Base-by-base conservation (phyloP, 2,797 vertebrate genomes). In the Mormyrus proboscirostris region DNA sequence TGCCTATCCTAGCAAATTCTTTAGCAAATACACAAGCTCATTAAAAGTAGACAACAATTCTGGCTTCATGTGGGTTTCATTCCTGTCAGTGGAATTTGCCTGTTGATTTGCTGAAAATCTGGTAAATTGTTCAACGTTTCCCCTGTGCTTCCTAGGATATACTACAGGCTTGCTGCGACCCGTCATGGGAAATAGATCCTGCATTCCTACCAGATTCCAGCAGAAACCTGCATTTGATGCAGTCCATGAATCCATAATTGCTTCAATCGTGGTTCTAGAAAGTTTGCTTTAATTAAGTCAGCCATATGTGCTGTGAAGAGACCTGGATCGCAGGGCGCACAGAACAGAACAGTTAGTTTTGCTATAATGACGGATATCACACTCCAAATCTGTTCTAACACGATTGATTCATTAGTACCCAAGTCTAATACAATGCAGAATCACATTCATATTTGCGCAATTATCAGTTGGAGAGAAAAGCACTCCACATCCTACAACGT, bases 201-300 rank as follows among this genome's bases (percentile, higher is more conserved):
- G n/a, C 8, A 41, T 79, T 79, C 4, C 14, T 41, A 79, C 38
- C 73, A 41, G 14, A 79, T 44, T 44, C 38, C 73, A 79, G 38
- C 19, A 41, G 73, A 79, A 79, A 44, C 73, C 38, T 44, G 16
- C 38, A 79, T 91, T 90, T 92, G 93, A 92, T 88, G 91, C 57
- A 88, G 88, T 88, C 59, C 25, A 89, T 44, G 73, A 51, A 57
- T 14, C 88, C 84, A 87, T 86, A 88, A 44, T 79, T 44, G 16
- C 16, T 79, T 79, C 38, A 79, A 79, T 16, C 38, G n/a, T 79
- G 73, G 38, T 3, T 79, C 73, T 79, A 79, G 33, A 79, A 79
- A 79, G 38, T 79, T 79, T 44, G 33, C 38, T 79, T 79, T 79
- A 38, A 73, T 33, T 69, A 79, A 6, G 33, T n/a, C 73, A 44